Conservation (phyloP, 2,888 invertebrate species). For the Penaeus monodon region DNA sequence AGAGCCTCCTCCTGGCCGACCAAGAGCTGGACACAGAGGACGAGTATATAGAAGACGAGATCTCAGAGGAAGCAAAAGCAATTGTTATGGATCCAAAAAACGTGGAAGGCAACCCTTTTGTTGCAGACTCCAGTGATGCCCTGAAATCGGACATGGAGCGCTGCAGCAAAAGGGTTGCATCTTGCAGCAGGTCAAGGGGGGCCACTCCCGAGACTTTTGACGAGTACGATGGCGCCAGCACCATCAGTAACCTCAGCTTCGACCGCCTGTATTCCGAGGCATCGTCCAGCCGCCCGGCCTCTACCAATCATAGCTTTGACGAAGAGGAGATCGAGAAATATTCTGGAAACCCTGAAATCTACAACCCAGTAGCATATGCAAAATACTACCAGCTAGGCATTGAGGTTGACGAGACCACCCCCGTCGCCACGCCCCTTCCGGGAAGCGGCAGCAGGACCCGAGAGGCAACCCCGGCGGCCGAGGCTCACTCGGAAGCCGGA, state of each 20-base stretch:
- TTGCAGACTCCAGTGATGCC: slow-evolving; percentile 64
- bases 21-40: slow-evolving; percentile 54
- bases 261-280: slow-evolving; percentile 59
- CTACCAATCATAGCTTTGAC: slow-evolving; percentile 51
- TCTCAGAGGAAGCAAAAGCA: slow-evolving; percentile 26
- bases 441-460: neutral
- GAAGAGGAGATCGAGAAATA: slow-evolving; percentile 43
- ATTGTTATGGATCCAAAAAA: slow-evolving; percentile 61
- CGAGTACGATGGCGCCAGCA: slow-evolving; percentile 58
- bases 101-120: slow-evolving; percentile 65
- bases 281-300: slow-evolving; percentile 51
- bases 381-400: slow-evolving; percentile 62
- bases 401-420: slow-evolving; percentile 54
- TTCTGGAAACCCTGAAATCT: slow-evolving; percentile 44
- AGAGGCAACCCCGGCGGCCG: slow-evolving; percentile 22
- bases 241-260: slow-evolving; percentile 58
- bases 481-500: slow-evolving; percentile 24
- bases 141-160: slow-evolving; percentile 40
- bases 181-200: slow-evolving; percentile 30
- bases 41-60: slow-evolving; percentile 53
- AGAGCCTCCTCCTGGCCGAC: slow-evolving; percentile 33
- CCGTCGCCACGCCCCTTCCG: slow-evolving; percentile 29
- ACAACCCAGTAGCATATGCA: slow-evolving; percentile 59
- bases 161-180: slow-evolving; percentile 65
- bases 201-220: slow-evolving; percentile 55